Evolutionary conservation across 2,113 vertebrate genomes (phyloP).

Genomic region (Pachypanchax playfairii): DNA sequence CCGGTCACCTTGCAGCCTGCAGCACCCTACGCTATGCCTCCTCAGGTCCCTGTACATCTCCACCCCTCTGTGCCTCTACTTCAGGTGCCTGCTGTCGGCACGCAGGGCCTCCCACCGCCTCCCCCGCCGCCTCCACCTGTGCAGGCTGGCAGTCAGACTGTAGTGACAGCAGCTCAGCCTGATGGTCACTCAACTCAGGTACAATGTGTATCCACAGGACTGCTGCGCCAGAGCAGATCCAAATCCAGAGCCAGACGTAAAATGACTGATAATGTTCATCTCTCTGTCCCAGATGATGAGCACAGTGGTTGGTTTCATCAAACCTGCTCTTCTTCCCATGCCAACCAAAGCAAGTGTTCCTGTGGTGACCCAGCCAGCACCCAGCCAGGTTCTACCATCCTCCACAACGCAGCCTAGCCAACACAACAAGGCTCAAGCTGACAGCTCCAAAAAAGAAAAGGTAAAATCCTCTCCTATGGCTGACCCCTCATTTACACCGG

Average conservation of each 20-base stretch:
- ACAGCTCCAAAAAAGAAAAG: constrained; percentile 98
- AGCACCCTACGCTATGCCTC: constrained; percentile 83
- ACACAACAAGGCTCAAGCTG: constrained; percentile 87
- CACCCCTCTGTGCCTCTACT: constrained; percentile 87
- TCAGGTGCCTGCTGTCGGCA: constrained; percentile 85
- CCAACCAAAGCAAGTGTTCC: constrained; percentile 78
- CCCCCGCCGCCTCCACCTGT: constrained; percentile 95
- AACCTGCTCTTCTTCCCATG: constrained; percentile 79
- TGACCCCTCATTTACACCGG: too few relatives aligned
- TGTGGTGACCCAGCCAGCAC: constrained; percentile 68
- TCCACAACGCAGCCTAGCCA: constrained; percentile 83
- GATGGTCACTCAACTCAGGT: constrained; percentile 89
- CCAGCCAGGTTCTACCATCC: constrained; percentile 80
- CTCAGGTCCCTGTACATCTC: constrained; percentile 88
- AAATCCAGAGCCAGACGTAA: too few relatives aligned
- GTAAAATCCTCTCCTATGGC: constrained; percentile 72
- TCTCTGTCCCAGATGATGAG: constrained; percentile 76
- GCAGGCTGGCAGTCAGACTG: constrained; percentile 85
- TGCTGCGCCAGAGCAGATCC: too few relatives aligned
- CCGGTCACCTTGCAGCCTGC: constrained; percentile 85
- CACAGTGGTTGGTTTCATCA: constrained; percentile 76
- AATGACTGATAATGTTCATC: too few relatives aligned
- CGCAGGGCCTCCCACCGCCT: constrained; percentile 92
- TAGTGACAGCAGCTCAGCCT: constrained; percentile 79
- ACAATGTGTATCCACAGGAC: too few relatives aligned